Conservation (phyloP, 1,140 invertebrate genomes). For the Drosophila nebulosa region DNA sequence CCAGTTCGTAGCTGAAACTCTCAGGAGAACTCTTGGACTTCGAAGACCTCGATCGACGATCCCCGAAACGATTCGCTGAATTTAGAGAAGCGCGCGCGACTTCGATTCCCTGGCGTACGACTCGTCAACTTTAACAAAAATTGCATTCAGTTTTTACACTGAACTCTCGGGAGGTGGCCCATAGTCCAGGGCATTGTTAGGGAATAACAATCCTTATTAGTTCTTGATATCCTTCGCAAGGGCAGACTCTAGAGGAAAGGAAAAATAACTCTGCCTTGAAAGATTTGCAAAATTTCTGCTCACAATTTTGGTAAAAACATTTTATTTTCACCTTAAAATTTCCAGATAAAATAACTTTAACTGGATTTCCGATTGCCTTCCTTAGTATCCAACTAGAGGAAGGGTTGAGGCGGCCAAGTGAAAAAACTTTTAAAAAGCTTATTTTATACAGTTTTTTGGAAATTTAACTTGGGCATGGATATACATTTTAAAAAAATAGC, state of each 20-base stretch:
- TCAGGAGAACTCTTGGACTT: conserved; percentile 9
- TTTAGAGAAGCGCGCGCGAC: conserved; percentile 55
- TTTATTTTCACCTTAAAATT: too few species aligned
- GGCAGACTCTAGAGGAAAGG: background rate
- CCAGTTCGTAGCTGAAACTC: conserved; percentile 9
- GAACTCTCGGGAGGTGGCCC: conserved; percentile 55
- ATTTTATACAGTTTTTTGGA: too few species aligned
- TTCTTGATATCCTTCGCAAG: conserved; percentile 33
- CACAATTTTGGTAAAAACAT: too few species aligned
- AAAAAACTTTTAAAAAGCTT: too few species aligned
- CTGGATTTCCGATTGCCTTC: too few species aligned
- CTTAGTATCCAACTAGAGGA: too few species aligned
- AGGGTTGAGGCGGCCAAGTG: too few species aligned
- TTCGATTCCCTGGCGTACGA: conserved; percentile 65
- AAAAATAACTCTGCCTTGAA: background rate
- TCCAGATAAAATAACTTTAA: too few species aligned
- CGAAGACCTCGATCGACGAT: conserved; percentile 28
- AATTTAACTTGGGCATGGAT: too few species aligned
- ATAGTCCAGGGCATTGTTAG: conserved; percentile 56
- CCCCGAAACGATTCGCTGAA: conserved; percentile 59
- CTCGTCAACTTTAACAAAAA: conserved; percentile 37
- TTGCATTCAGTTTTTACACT: conserved; percentile 41
- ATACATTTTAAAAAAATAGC: too few species aligned
- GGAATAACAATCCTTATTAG: conserved; percentile 59
- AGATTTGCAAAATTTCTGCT: too few species aligned